phyloP scores from a whole-genome alignment of 2,113 vertebrate species.

The Salvelinus sp. region DNA sequence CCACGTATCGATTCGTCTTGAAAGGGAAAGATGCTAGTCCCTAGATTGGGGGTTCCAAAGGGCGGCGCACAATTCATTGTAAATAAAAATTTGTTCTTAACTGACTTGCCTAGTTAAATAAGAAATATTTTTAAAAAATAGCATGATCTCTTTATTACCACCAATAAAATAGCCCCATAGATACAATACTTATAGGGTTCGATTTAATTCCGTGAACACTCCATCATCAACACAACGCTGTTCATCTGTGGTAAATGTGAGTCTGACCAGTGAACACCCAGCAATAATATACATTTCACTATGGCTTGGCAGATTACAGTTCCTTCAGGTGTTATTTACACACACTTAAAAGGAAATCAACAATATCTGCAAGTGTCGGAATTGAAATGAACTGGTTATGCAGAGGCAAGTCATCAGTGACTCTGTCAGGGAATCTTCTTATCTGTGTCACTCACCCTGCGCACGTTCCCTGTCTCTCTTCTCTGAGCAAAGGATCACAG shows the following conservation, averaged over 20 bases:
- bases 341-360: not conserved
- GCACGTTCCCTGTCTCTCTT: not conserved
- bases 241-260: too few species aligned
- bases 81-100: too few species aligned
- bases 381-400: too few species aligned
- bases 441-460: not conserved
- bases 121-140: too few species aligned
- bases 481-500: not conserved
- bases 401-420: not conserved
- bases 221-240: too few species aligned
- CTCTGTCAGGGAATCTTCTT: not conserved
- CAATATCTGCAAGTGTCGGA: too few species aligned
- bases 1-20: too few species aligned
- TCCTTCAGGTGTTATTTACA: not conserved
- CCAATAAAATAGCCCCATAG: not conserved
- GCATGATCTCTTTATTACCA: not conserved
- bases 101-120: too few species aligned
- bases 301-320: not conserved
- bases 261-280: not conserved
- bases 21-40: not conserved
- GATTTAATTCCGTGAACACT: too few species aligned
- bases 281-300: not conserved
- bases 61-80: too few species aligned
- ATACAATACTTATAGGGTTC: too few species aligned
- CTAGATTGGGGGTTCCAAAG: not conserved